Conservation (phyloP, 2,113 vertebrate species). For the Trogon surrucura region DNA sequence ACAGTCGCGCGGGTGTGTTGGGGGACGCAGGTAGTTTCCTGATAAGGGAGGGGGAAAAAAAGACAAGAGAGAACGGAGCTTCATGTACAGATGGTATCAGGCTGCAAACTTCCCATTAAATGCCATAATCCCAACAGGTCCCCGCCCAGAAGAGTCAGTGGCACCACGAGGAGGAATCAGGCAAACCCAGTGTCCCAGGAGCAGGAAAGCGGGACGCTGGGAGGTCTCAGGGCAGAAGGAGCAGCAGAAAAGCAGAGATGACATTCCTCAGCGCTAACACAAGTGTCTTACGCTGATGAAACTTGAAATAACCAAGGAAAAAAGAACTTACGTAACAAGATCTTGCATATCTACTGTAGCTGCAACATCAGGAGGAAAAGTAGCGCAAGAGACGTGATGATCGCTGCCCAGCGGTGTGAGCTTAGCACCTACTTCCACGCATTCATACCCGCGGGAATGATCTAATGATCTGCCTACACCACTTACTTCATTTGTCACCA, state of each 20-base stretch:
- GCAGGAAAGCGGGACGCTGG: neutral
- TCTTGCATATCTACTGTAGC: neutral
- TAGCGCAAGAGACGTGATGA: accelerated
- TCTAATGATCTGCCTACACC: neutral
- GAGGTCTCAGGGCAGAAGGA: neutral
- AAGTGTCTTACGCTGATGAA: neutral
- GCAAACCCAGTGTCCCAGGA: neutral
- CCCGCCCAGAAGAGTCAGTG: neutral
- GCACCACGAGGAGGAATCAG: neutral
- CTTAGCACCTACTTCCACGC: neutral
- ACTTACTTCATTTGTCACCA: neutral
- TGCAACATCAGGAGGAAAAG: neutral
- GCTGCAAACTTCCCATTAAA: neutral
- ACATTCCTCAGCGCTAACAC: neutral
- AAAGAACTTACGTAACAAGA: neutral
- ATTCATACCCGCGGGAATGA: neutral
- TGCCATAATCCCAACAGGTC: neutral
- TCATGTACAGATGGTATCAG: too few relatives aligned
- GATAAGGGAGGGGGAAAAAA: too few relatives aligned
- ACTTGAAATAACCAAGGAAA: neutral
- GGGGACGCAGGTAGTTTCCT: neutral
- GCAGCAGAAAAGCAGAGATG: neutral
- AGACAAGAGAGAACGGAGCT: too few relatives aligned
- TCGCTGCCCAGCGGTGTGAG: neutral
- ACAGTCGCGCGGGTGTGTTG: neutral